These are phyloP conservation scores for Sphaerophoria taeniata DNA, from an alignment of 2,888 invertebrate species.

Conservation along the genomic window DNA sequence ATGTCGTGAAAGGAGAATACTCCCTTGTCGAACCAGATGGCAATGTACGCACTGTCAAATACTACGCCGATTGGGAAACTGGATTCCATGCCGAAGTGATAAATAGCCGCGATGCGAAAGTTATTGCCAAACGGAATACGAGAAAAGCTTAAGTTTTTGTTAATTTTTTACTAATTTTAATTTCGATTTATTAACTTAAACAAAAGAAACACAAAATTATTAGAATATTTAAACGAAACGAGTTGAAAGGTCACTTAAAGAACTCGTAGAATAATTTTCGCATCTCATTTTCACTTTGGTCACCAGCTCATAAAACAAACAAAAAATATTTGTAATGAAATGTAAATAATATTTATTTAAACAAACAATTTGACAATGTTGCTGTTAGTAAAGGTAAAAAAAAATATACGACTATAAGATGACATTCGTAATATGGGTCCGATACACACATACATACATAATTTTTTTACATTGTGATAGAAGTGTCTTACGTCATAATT, in stretches of 20 bases:
- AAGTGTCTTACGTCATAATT: slow-evolving; percentile 76
- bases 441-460: slow-evolving; percentile 65
- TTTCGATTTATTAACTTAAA: slow-evolving; percentile 45
- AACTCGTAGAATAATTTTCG: slow-evolving; percentile 57
- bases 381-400: slow-evolving; percentile 51
- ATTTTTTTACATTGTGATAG: slow-evolving; percentile 75
- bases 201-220: slow-evolving; percentile 31
- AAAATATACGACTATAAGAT: background rate
- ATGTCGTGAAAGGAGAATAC: slow-evolving; percentile 88
- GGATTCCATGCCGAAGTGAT: slow-evolving; percentile 90
- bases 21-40: slow-evolving; percentile 89
- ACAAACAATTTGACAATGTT: slow-evolving; percentile 40
- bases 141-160: slow-evolving; percentile 77
- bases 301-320: slow-evolving; percentile 67
- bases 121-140: slow-evolving; percentile 80
- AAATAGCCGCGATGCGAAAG: slow-evolving; percentile 85
- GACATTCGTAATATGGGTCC: slow-evolving; percentile 4
- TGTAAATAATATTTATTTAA: slow-evolving; percentile 74
- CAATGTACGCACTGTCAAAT: slow-evolving; percentile 89
- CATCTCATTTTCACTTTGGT: slow-evolving; percentile 61
- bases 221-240: slow-evolving; percentile 33
- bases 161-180: background rate
- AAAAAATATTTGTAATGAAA: slow-evolving; percentile 71
- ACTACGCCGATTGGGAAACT: slow-evolving; percentile 90
- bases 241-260: background rate